These are phyloP conservation scores for Sapajus apella DNA, from an alignment of 2,113 vertebrate genomes.

Conservation along the genomic window DNA sequence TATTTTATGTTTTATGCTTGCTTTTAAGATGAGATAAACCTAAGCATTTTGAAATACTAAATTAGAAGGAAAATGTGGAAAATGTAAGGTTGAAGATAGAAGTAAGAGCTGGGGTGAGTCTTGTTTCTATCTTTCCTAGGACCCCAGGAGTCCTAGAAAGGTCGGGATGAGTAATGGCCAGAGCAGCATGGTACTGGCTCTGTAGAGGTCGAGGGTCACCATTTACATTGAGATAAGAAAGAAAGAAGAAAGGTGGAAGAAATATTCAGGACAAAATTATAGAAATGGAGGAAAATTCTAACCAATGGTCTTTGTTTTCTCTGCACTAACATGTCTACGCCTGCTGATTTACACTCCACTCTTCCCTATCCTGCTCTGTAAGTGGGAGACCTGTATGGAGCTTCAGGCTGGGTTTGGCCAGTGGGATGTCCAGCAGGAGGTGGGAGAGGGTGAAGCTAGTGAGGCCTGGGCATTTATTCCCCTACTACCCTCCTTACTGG, in stretches of 20 bases:
- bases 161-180: background rate
- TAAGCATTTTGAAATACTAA: background rate
- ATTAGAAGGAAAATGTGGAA: background rate
- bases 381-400: background rate
- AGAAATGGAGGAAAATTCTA: background rate
- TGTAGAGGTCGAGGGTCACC: background rate
- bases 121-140: too few relatives aligned
- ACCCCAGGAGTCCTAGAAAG: background rate
- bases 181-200: background rate
- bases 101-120: background rate
- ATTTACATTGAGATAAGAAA: background rate
- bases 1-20: background rate
- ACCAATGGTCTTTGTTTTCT: background rate
- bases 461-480: background rate
- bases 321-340: background rate
- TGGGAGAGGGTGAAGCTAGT: background rate
- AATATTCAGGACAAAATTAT: background rate
- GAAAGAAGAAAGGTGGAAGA: background rate
- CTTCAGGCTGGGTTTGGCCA: background rate
- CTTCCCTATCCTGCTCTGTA: background rate
- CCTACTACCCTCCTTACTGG: background rate
- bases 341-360: background rate
- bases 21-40: background rate
- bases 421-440: background rate
- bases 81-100: background rate